These are phyloP conservation scores for Dasypolia templi DNA, from an alignment of 2,888 invertebrate genomes.

Conservation along the genomic window DNA sequence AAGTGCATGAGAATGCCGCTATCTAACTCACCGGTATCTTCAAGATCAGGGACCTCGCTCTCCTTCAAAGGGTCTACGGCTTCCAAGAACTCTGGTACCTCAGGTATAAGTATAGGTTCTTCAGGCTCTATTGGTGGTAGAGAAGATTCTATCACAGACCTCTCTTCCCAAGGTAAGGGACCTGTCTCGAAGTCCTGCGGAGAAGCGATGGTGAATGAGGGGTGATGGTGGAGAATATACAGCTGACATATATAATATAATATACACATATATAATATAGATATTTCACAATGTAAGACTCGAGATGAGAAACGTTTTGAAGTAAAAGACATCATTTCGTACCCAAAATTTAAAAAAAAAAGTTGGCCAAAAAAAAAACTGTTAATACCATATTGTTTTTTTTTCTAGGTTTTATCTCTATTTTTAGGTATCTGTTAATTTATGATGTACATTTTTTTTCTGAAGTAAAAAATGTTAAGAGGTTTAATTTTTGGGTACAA, in stretches of 20 bases:
- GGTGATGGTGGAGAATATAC: conserved; percentile 56
- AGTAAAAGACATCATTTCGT: not conserved
- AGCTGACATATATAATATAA: conserved; percentile 21
- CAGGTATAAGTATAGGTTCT: conserved; percentile 84
- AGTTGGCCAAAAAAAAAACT: no score
- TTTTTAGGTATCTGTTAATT: no score
- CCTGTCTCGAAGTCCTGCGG: conserved; percentile 84
- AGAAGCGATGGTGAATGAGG: conserved; percentile 28
- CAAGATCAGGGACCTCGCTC: conserved; percentile 84
- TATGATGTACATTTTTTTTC: no score
- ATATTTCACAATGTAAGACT: not conserved
- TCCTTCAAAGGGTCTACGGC: conserved; percentile 84
- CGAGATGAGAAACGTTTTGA: not conserved
- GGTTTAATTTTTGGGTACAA: not conserved
- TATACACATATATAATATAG: conserved; percentile 12
- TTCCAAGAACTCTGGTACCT: conserved; percentile 82
- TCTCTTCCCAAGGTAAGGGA: conserved; percentile 83
- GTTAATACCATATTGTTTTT: not conserved
- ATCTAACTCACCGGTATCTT: conserved; percentile 79
- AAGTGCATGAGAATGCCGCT: not conserved
- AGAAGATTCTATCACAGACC: conserved; percentile 75
- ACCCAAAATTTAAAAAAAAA: not conserved
- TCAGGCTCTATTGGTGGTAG: conserved; percentile 79
- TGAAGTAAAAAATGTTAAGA: not conserved
- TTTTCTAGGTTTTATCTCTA: no score